These are phyloP conservation scores for Amia ocellicauda DNA, from an alignment of 2,113 vertebrate genomes.

Conservation along the genomic window DNA sequence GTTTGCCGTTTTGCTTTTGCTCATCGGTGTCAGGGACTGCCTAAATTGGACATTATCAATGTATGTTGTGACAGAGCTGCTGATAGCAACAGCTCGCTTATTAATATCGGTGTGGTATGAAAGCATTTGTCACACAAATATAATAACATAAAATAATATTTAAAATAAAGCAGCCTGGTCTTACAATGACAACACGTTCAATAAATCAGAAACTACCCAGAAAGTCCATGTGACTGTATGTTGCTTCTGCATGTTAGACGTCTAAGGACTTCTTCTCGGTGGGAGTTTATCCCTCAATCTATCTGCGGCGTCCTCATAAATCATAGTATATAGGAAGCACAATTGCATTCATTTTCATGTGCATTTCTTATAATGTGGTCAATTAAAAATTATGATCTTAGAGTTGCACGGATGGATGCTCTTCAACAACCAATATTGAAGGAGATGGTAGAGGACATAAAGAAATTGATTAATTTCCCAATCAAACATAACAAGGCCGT, in stretches of 20 bases:
- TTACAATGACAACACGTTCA: too few species aligned
- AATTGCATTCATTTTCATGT: slow-evolving; percentile 42
- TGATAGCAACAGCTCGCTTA: too few species aligned
- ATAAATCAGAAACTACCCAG: too few species aligned
- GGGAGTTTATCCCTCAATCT: slow-evolving; percentile 1
- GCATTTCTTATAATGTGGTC: slow-evolving; percentile 46
- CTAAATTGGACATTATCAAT: too few species aligned
- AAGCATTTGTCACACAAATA: too few species aligned
- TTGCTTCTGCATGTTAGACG: not conserved
- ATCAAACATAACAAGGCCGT: not conserved
- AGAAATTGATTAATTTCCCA: not conserved
- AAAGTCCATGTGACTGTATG: too few species aligned
- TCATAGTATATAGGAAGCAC: slow-evolving; percentile 23
- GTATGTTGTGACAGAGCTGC: too few species aligned
- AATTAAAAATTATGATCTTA: slow-evolving; percentile 61
- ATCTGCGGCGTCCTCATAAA: slow-evolving; percentile 16
- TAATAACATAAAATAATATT: too few species aligned
- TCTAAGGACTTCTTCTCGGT: not conserved
- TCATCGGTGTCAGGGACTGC: too few species aligned
- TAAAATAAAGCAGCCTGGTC: too few species aligned
- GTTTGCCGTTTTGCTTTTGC: too few species aligned
- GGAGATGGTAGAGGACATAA: slow-evolving; percentile 10
- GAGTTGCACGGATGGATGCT: slow-evolving; percentile 39
- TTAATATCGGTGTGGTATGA: too few species aligned
- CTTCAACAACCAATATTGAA: slow-evolving; percentile 25